phyloP scores from a whole-genome alignment of 2,113 vertebrate genomes.

The Prietella phreatophila region DNA sequence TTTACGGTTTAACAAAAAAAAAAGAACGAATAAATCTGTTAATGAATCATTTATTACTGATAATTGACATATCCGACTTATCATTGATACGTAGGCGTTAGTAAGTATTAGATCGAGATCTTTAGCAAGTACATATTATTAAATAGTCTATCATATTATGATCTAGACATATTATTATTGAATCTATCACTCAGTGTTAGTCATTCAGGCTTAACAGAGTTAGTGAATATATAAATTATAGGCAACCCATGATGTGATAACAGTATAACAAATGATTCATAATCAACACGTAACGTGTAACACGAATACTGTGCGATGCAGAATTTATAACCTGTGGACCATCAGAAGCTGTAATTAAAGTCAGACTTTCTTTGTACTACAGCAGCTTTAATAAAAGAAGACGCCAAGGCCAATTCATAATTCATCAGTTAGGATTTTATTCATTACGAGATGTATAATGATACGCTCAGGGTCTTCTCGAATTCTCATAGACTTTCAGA shows the following conservation, averaged over 20 bases:
- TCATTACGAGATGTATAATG: background rate
- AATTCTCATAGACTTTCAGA: background rate
- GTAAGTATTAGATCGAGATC: background rate
- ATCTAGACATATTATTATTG: no score
- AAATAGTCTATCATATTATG: background rate
- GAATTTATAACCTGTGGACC: background rate
- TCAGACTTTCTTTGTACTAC: background rate
- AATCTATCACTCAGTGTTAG: background rate
- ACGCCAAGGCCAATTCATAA: background rate
- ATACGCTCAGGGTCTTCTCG: background rate
- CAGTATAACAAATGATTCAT: background rate
- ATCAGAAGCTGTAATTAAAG: background rate
- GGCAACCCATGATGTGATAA: background rate
- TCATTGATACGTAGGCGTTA: background rate
- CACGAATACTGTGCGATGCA: background rate
- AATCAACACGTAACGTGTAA: background rate
- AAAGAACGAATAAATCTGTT: background rate
- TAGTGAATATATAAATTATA: no score
- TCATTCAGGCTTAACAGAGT: background rate
- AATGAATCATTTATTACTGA: no score
- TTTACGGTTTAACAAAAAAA: background rate
- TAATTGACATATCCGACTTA: background rate
- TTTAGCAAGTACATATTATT: background rate
- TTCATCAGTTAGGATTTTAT: background rate
- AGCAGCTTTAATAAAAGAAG: constrained; percentile 5